A percentile compares a stretch with the other conserved stretches of the same genome.
Evolutionary conservation across 2,797 vertebrate genomes (phyloP).

Genomic region (Hippoglossus hippoglossus): DNA sequence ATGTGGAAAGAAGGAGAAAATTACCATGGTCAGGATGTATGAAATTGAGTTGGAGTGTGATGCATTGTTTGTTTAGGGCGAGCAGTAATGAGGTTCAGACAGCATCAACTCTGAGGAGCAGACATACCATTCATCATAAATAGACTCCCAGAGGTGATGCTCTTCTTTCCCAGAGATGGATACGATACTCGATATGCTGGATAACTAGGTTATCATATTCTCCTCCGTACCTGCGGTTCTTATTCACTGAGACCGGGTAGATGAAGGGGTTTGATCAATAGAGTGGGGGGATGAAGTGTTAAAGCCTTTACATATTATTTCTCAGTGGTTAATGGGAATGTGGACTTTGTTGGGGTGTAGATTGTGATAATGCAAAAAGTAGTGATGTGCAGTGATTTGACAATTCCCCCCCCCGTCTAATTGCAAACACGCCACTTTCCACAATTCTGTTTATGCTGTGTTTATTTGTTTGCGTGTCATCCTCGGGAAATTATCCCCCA

Average conservation of each 20-base stretch:
- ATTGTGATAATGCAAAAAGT: constrained; percentile 1
- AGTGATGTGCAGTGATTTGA: constrained; percentile 3
- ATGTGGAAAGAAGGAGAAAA: constrained; percentile 73
- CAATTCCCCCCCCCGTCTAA: not conserved
- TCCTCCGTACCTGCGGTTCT: constrained; percentile 47
- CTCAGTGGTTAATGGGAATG: constrained; percentile 1
- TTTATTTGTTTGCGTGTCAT: constrained; percentile 3
- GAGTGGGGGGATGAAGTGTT: constrained; percentile 3
- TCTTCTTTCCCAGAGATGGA: constrained; percentile 63
- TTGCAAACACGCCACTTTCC: not conserved
- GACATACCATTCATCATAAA: constrained; percentile 74
- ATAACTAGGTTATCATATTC: constrained; percentile 72
- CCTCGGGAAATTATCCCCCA: not conserved
- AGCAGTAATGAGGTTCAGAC: constrained; percentile 79
- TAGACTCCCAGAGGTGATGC: constrained; percentile 70
- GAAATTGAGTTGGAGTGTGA: constrained; percentile 82
- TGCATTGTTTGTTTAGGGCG: constrained; percentile 79
- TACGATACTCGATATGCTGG: constrained; percentile 50
- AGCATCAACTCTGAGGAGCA: constrained; percentile 72
- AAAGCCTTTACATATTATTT: constrained; percentile 26
- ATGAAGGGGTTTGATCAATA: constrained; percentile 43
- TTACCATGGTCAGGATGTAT: constrained; percentile 79
- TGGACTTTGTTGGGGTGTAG: constrained; percentile 1
- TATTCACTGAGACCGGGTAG: constrained; percentile 34
- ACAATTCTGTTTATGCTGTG: not conserved